Evolutionary conservation across 1,140 invertebrate species (phyloP), one percentile per base, ranked within the genome.

Genomic region (Aethina tumida): DNA sequence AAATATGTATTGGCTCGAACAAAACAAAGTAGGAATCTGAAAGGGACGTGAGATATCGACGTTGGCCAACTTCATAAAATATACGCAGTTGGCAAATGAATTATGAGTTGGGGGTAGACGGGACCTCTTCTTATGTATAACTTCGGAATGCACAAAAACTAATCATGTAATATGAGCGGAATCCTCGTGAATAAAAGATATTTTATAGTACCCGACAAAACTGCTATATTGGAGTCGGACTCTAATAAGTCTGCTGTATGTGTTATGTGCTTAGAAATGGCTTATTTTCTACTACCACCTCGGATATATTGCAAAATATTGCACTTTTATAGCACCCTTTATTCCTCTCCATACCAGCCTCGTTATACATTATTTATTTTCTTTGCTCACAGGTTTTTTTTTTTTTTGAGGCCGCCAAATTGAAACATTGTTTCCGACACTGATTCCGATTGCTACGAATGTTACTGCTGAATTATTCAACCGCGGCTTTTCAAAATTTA

Each of bases 261-360:
- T 49, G 51, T 49, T 49, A 51, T 50, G 43, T 32, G 51, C 51
- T 49, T 53, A 53, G 48, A 47, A 53, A 53, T 53, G 51, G 51
- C 48, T 46, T 42, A 43, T 43, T 53, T 53, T 43, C 35, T 33
- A 33, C 45, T 43, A 41, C 50, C 46, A 48, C 43, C 45, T 42
- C 35, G 37, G 31, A 49, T 45, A 51, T 48, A 49, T 43, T 34
- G 39, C 34, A 30, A 49, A 51, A 51, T 51, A 51, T 49, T 42
- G 40, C 49, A 41, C 41, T 45, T 45, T 48, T 41, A 48, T 45
- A 38, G 28, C 43, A 43, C 45, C 33, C 33, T 35, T 32, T 35
- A 33, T 26, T 33, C 22, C 29, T 33, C 18, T 29, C 29, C 32
- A 24, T 25, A 18, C 27, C 29, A 22, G 28, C 35, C 28, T 26